These are phyloP conservation scores for Apistogramma diplotaenia DNA, from an alignment of 2,113 vertebrate genomes.

Conservation along the genomic window DNA sequence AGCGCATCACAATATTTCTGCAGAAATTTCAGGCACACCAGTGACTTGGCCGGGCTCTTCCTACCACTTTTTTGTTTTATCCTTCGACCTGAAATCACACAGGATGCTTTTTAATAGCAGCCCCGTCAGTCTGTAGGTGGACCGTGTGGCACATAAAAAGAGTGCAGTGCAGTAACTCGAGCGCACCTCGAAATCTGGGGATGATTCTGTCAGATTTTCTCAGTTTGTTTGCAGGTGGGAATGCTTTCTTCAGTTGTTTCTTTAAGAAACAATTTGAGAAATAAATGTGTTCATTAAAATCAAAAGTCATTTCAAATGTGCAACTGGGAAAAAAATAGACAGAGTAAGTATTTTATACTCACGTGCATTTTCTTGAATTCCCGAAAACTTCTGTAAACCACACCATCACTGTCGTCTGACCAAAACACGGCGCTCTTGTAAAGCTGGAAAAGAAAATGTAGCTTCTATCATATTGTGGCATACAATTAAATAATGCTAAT, in stretches of 20 bases:
- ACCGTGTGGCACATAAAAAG: accelerated
- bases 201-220: constrained; percentile 71
- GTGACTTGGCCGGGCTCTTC: constrained; percentile 42
- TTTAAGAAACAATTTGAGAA: constrained; percentile 42
- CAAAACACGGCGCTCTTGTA: constrained; percentile 85
- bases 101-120: not conserved
- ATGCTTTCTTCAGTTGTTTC: constrained; percentile 85
- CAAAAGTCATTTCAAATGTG: not conserved
- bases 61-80: not conserved
- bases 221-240: constrained; percentile 73
- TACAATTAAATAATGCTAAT: not conserved
- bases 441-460: constrained; percentile 65
- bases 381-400: constrained; percentile 80
- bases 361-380: constrained; percentile 88
- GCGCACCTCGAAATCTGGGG: constrained; percentile 71
- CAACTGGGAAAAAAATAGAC: not conserved
- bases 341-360: constrained; percentile 54
- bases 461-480: not conserved
- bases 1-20: constrained; percentile 80
- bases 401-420: constrained; percentile 85
- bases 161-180: not conserved
- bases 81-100: constrained; percentile 37
- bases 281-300: not conserved
- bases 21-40: constrained; percentile 74
- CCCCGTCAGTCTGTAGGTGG: too few relatives aligned